These are phyloP conservation scores for Ethmia dodecea DNA, from an alignment of 2,888 invertebrate genomes.

Conservation along the genomic window DNA sequence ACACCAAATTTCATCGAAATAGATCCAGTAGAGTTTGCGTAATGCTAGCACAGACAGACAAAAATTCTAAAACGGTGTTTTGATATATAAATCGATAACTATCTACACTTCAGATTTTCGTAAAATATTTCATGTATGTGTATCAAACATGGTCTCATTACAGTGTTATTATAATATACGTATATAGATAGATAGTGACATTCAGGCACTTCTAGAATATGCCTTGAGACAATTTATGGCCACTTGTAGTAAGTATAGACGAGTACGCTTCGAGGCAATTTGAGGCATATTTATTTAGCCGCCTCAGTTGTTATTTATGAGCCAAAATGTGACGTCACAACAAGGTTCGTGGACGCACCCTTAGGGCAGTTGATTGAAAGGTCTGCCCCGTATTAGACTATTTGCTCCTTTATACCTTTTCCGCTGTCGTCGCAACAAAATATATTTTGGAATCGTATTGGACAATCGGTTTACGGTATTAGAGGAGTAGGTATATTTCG, in stretches of 20 bases:
- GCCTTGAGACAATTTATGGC: neutral
- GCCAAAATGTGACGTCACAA: neutral
- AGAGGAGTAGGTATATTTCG: too few relatives aligned
- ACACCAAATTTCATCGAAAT: neutral
- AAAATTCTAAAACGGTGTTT: too few relatives aligned
- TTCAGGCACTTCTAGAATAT: too few relatives aligned
- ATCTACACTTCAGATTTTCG: neutral
- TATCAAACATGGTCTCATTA: neutral
- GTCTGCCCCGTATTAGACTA: neutral
- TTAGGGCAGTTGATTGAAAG: neutral
- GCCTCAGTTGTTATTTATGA: neutral
- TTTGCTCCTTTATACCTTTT: neutral
- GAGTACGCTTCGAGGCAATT: neutral
- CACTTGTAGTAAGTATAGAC: neutral
- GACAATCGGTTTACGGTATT: too few relatives aligned
- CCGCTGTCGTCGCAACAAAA: too few relatives aligned
- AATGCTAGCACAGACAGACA: too few relatives aligned
- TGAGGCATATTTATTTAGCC: neutral
- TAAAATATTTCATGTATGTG: neutral
- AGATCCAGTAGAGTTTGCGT: neutral
- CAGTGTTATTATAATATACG: neutral
- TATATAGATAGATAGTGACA: neutral
- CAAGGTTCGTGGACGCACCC: neutral
- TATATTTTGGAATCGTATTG: too few relatives aligned
- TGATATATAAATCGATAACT: neutral